These are phyloP conservation scores for Polyommatus iphigenia DNA, from an alignment of 2,888 invertebrate species.

Conservation along the genomic window DNA sequence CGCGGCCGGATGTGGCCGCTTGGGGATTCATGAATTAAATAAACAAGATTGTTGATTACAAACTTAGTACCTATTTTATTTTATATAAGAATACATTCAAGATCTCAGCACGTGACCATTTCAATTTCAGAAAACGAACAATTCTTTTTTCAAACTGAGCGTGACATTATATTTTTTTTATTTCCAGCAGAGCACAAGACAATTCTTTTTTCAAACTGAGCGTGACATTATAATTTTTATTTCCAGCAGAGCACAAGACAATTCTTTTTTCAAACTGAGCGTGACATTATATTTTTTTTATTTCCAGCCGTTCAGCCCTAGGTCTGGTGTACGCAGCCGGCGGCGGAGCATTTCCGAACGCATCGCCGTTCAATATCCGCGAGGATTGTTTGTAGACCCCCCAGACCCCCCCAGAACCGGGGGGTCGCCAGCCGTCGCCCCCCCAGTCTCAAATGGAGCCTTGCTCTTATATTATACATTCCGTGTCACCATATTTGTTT, in stretches of 20 bases:
- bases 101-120: background rate
- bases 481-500: constrained; percentile 36
- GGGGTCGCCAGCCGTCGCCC: constrained; percentile 31
- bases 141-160: constrained; percentile 17
- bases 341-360: constrained; percentile 71
- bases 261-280: constrained; percentile 24
- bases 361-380: constrained; percentile 78
- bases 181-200: constrained; percentile 1
- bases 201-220: constrained; percentile 22
- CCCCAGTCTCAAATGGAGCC: constrained; percentile 51
- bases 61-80: no score
- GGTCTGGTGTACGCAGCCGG: constrained; percentile 65
- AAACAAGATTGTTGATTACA: no score
- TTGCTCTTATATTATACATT: constrained; percentile 46
- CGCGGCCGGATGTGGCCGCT: no score
- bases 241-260: background rate
- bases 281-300: constrained; percentile 33
- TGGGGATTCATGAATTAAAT: no score
- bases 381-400: constrained; percentile 73
- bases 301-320: constrained; percentile 27
- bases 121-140: background rate
- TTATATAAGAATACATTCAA: no score
- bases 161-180: constrained; percentile 33
- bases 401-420: constrained; percentile 43
- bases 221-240: constrained; percentile 33